Conservation (phyloP, 2,888 invertebrate species). For the Magallana nippona region DNA sequence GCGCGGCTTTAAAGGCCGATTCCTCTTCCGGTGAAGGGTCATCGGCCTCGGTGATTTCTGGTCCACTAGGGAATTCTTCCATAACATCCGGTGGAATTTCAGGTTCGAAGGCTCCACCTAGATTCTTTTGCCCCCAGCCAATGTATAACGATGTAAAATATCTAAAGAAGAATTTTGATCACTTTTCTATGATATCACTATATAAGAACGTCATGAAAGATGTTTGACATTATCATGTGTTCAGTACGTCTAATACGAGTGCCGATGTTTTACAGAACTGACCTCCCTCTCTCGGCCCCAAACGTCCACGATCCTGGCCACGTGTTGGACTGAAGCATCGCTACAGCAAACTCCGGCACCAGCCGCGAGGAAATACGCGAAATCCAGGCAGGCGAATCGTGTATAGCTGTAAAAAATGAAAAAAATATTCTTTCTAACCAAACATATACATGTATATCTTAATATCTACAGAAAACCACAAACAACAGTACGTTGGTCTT, state of each 20-base stretch:
- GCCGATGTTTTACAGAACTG: constrained; percentile 70
- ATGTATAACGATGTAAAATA: constrained; percentile 69
- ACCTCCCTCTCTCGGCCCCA: constrained; percentile 79
- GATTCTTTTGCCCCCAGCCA: constrained; percentile 67
- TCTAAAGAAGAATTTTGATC: constrained; percentile 48
- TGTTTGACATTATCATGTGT: neutral
- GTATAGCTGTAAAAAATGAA: constrained; percentile 75
- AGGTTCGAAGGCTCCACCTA: constrained; percentile 62
- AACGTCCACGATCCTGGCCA: constrained; percentile 92
- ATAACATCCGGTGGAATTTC: constrained; percentile 58
- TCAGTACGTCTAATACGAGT: too few relatives aligned
- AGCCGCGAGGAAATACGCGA: constrained; percentile 83
- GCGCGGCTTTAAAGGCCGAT: constrained; percentile 64
- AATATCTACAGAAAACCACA: neutral
- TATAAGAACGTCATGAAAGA: neutral
- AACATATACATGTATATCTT: neutral
- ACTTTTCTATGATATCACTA: neutral
- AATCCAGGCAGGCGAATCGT: constrained; percentile 86
- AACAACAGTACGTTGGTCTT: constrained; percentile 82
- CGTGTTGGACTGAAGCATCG: constrained; percentile 86
- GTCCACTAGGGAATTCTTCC: constrained; percentile 67
- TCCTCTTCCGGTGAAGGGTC: constrained; percentile 71
- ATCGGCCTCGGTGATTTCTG: constrained; percentile 68
- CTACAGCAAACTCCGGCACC: constrained; percentile 85
- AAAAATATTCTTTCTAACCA: neutral